phyloP scores from a whole-genome alignment of 1,140 invertebrate genomes.

The Aleiodes sp. region DNA sequence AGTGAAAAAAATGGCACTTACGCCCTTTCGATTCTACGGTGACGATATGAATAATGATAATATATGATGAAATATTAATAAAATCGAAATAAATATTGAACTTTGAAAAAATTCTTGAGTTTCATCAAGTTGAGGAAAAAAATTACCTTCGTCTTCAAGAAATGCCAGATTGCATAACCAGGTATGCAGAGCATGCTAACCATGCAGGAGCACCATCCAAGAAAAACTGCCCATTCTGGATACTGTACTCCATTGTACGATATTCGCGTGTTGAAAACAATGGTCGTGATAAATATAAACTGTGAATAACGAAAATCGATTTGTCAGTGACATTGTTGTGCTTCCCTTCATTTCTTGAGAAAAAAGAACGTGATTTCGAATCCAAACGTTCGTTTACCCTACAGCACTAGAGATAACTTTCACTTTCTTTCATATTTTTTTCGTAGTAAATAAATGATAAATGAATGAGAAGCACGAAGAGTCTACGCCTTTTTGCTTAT shows the following conservation, averaged over 20 bases:
- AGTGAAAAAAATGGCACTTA: too few species aligned
- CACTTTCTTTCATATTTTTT: too few species aligned
- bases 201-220: constrained; percentile 73
- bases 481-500: too few species aligned
- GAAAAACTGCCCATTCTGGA: constrained; percentile 70
- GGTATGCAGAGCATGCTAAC: constrained; percentile 72
- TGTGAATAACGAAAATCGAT: constrained; percentile 51
- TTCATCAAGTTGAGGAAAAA: neutral
- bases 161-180: constrained; percentile 66
- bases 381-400: too few species aligned
- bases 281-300: constrained; percentile 71
- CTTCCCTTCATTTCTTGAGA: too few species aligned
- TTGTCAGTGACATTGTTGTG: constrained; percentile 23
- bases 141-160: constrained; percentile 47
- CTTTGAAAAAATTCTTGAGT: neutral
- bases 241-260: constrained; percentile 69
- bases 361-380: too few species aligned
- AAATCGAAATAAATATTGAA: neutral
- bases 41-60: too few species aligned
- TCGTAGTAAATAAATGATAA: too few species aligned
- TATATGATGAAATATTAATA: neutral
- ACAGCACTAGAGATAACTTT: too few species aligned
- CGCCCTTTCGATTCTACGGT: too few species aligned
- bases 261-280: constrained; percentile 68
- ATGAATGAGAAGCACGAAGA: too few species aligned